phyloP scores from a whole-genome alignment of 2,113 vertebrate genomes.

The Ammodytes marinus region DNA sequence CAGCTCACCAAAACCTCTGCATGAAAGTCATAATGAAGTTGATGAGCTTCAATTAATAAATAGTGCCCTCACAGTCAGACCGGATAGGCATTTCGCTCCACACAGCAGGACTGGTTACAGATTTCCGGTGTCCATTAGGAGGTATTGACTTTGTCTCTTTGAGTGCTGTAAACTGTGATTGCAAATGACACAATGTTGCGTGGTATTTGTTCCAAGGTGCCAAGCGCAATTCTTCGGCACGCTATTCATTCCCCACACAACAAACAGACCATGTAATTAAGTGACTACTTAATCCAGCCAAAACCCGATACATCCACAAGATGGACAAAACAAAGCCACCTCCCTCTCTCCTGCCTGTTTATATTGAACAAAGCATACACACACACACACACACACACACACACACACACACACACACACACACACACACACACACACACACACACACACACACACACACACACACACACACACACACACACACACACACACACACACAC shows the following conservation, averaged over 20 bases:
- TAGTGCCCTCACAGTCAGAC: slow-evolving; percentile 1
- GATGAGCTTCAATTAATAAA: slow-evolving; percentile 39
- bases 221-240: slow-evolving; percentile 63
- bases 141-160: slow-evolving; percentile 70
- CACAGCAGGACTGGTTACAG: slow-evolving; percentile 55
- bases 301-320: slow-evolving; percentile 46
- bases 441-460: slow-evolving; percentile 43
- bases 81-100: slow-evolving; percentile 28
- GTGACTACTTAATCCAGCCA: slow-evolving; percentile 64
- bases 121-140: slow-evolving; percentile 72
- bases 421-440: slow-evolving; percentile 5
- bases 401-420: too few relatives aligned
- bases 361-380: slow-evolving; percentile 47
- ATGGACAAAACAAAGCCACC: neutral
- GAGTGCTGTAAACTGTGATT: slow-evolving; percentile 76
- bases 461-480: slow-evolving; percentile 7
- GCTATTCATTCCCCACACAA: slow-evolving; percentile 59
- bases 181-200: slow-evolving; percentile 69
- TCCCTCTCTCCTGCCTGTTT: slow-evolving; percentile 20
- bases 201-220: slow-evolving; percentile 68
- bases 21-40: slow-evolving; percentile 32
- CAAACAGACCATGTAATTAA: slow-evolving; percentile 79
- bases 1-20: neutral
- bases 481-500: too few relatives aligned
- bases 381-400: slow-evolving; percentile 10